Evolutionary conservation across 2,113 vertebrate genomes (phyloP), one percentile per base, ranked within the genome.

Genomic region (Pedetes capensis): DNA sequence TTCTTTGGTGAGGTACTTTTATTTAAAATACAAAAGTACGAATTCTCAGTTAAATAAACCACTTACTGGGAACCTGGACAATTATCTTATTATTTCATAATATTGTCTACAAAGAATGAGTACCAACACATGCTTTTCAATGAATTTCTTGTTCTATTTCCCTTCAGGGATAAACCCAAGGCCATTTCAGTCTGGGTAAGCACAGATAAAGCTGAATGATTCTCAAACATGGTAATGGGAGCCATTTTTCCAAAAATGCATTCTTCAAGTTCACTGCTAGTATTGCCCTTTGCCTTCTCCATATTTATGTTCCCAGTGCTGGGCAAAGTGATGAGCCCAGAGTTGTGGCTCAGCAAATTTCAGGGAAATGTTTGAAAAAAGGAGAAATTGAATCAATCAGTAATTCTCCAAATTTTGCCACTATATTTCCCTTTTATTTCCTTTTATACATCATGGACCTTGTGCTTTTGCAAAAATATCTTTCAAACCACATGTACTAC

Each of bases 21-120:
- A 91, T 29, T 95, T 37, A 94, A 96, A 94, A 32, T 37, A 25
- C 2, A 42, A 1, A 89, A 81, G 3, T 3, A 2, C 51, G 79
- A 76, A 11, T n/a, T 89, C 39, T 92, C 90, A 87, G 49, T 61
- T 25, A 92, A 95, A 93, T 82, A 87, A 92, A 39, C 4, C 13
- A 95, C 25, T 53, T 76, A 80, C 5, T 27, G 14, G 23, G 76
- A 47, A 47, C 39, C 59, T 20, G 75, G 47, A 68, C 37, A 34
- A 83, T 53, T n/a, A 71, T 32, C 20, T 34, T 64, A 94, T 6
- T 11, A n/a, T 68, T 95, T 96, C 51, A 92, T 72, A 89, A 37
- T 7, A 91, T 0, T n/a, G 9, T 20, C 39, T n/a, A 27, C 83
- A n/a, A 87, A 85, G 3, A 92, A 20, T 71, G 78, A 80, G 74